Percentiles rank a stretch among this genome's conserved stretches.
Conservation (phyloP, 2,113 vertebrate species). For the Camelus dromedarius region DNA sequence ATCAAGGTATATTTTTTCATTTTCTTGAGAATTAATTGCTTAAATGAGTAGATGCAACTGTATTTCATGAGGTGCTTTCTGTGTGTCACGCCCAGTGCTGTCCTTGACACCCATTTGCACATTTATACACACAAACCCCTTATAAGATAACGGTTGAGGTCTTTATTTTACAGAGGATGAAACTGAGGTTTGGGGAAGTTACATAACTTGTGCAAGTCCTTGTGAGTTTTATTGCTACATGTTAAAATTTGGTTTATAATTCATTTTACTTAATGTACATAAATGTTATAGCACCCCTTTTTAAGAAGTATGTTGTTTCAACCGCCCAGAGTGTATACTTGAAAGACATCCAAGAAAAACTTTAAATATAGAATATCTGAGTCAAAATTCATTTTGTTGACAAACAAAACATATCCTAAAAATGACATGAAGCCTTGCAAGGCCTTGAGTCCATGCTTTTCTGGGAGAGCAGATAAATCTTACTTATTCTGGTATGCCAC, state of each 20-base stretch:
- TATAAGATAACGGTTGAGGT: not conserved
- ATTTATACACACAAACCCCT: not conserved
- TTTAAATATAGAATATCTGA: not conserved
- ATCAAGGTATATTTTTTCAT: not conserved
- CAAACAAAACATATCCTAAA: not conserved
- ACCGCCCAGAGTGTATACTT: not conserved
- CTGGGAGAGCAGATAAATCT: not conserved
- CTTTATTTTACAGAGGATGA: not conserved
- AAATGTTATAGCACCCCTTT: not conserved
- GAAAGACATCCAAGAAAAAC: not conserved
- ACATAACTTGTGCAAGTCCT: not conserved
- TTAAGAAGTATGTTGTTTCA: not conserved
- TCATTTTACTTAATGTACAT: not conserved
- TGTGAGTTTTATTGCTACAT: not conserved
- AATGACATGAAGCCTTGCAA: not conserved
- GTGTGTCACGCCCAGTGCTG: not conserved
- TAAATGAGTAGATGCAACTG: not conserved
- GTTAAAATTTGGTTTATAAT: not conserved
- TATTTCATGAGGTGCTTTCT: not conserved
- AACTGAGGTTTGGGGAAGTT: not conserved
- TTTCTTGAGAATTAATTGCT: not conserved
- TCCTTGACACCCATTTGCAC: not conserved
- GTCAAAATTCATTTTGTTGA: slow-evolving; percentile 37
- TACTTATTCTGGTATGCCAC: not conserved
- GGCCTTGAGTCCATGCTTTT: not conserved